These are phyloP conservation scores for Cordilura impudica DNA, from an alignment of 2,888 invertebrate genomes.

Conservation along the genomic window DNA sequence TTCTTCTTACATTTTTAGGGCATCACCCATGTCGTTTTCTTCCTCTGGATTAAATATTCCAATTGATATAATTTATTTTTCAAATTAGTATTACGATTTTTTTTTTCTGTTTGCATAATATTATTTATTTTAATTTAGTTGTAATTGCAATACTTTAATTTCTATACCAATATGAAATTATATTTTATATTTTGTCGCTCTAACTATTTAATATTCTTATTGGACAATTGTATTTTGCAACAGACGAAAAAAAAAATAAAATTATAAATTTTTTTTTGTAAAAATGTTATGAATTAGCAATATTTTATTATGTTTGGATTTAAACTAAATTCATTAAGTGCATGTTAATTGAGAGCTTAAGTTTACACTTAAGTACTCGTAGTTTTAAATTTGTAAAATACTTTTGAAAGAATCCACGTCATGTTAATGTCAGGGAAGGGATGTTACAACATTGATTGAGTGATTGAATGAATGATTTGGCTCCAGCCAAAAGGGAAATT, in stretches of 20 bases:
- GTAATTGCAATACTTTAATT: slow-evolving; percentile 49
- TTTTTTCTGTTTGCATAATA: slow-evolving; percentile 49
- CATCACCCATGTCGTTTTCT: too few relatives aligned
- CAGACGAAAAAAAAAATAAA: too few relatives aligned
- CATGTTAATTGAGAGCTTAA: slow-evolving; percentile 17
- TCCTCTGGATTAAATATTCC: slow-evolving; percentile 44
- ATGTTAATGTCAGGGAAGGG: not conserved
- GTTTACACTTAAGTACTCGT: not conserved
- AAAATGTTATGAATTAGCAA: not conserved
- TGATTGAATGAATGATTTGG: not conserved
- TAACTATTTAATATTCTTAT: not conserved
- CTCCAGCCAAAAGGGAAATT: slow-evolving; percentile 31
- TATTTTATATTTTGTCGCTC: not conserved
- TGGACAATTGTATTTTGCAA: not conserved
- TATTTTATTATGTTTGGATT: not conserved
- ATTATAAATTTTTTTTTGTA: not conserved
- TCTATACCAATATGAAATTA: slow-evolving; percentile 15
- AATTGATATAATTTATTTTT: slow-evolving; percentile 38
- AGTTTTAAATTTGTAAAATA: too few relatives aligned
- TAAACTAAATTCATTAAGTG: not conserved
- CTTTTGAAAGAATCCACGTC: too few relatives aligned
- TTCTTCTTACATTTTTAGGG: too few relatives aligned
- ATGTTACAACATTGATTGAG: not conserved
- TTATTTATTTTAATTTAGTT: slow-evolving; percentile 61
- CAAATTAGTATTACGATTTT: slow-evolving; percentile 1